Conservation (phyloP, 1,140 invertebrate species). For the Leptoteleia sp. region DNA sequence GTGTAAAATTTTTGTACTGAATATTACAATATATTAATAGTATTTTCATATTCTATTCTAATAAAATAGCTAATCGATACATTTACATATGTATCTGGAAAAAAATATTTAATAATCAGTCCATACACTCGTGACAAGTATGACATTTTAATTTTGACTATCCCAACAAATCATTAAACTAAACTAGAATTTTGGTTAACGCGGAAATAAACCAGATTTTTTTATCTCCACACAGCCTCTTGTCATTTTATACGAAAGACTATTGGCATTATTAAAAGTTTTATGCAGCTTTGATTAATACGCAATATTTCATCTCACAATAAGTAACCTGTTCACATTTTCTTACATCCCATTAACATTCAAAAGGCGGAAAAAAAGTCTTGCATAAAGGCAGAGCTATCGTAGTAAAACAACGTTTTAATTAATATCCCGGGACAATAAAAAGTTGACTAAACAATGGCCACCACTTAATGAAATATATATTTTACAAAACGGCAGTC, state of each 20-base stretch:
- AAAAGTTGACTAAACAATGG: slow-evolving; percentile 6
- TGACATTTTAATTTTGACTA: too few species aligned
- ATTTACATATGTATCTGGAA: too few species aligned
- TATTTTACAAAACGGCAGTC: slow-evolving; percentile 10
- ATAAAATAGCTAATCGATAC: too few species aligned
- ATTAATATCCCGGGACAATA: slow-evolving; percentile 7
- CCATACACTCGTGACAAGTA: too few species aligned
- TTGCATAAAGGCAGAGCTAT: neutral
- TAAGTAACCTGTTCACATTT: slow-evolving; percentile 8
- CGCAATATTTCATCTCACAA: neutral
- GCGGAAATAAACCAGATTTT: too few species aligned
- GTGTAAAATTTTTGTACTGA: too few species aligned
- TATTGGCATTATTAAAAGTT: neutral
- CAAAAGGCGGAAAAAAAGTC: slow-evolving; percentile 8
- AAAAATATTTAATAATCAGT: too few species aligned
- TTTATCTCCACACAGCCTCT: neutral
- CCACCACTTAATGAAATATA: slow-evolving; percentile 3
- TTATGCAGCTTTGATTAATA: neutral
- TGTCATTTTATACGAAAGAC: too few species aligned
- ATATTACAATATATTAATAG: too few species aligned
- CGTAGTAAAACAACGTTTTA: slow-evolving; percentile 4
- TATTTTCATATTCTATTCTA: too few species aligned
- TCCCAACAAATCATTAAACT: too few species aligned
- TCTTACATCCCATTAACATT: slow-evolving; percentile 15
- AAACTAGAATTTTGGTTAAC: too few species aligned